Evolutionary conservation across 2,797 vertebrate genomes (phyloP).

Genomic region (Sphenodon punctatus): DNA sequence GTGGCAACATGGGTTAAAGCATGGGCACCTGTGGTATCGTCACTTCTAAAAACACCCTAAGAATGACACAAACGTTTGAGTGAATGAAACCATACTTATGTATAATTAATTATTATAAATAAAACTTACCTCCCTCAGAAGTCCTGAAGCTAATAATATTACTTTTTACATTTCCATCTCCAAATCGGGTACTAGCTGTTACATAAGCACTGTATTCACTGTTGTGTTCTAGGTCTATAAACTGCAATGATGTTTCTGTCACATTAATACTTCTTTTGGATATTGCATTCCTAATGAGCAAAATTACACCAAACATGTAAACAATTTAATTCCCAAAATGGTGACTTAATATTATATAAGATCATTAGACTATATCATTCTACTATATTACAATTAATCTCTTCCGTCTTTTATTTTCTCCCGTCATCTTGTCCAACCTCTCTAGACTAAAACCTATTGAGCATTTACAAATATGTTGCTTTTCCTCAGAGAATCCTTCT

Average conservation of each 20-base stretch:
- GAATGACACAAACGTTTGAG: background rate
- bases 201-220: constrained; percentile 85
- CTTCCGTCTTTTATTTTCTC: too few relatives aligned
- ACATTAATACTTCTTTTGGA: constrained; percentile 82
- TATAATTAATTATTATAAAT: background rate
- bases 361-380: too few relatives aligned
- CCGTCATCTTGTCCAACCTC: too few relatives aligned
- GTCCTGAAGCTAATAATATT: constrained; percentile 83
- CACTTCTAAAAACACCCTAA: too few relatives aligned
- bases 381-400: too few relatives aligned
- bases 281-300: constrained; percentile 83
- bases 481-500: too few relatives aligned
- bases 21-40: too few relatives aligned
- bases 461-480: too few relatives aligned
- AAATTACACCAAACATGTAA: background rate
- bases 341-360: background rate
- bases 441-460: too few relatives aligned
- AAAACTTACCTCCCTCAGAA: constrained; percentile 83
- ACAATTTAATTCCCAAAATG: background rate
- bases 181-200: constrained; percentile 89
- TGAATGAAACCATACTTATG: background rate
- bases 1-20: too few relatives aligned
- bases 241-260: constrained; percentile 82
- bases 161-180: constrained; percentile 86
- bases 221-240: constrained; percentile 85